These are phyloP conservation scores for Lateolabrax maculatus DNA, from an alignment of 2,797 vertebrate genomes.

Conservation along the genomic window DNA sequence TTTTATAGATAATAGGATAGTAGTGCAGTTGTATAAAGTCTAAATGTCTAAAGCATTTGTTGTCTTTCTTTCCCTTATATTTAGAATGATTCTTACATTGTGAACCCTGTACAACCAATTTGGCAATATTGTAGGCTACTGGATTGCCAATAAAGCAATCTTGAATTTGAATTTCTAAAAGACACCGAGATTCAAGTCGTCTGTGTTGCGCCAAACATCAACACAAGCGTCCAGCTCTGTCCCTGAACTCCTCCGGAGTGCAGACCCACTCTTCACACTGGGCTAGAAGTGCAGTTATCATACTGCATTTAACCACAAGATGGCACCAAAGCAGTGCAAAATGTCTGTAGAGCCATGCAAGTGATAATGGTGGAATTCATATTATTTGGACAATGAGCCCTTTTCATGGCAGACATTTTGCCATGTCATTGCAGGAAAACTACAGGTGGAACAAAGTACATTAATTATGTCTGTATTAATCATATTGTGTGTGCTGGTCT, in stretches of 20 bases:
- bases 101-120: neutral
- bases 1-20: too few relatives aligned
- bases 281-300: neutral
- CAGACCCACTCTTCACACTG: too few relatives aligned
- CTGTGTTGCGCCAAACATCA: neutral
- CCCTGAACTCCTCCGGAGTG: neutral
- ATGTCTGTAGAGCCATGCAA: neutral
- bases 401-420: slow-evolving; percentile 44
- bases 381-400: slow-evolving; percentile 12
- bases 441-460: slow-evolving; percentile 5
- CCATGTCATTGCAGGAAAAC: neutral
- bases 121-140: neutral
- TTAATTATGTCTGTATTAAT: neutral
- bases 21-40: neutral
- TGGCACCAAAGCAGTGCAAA: slow-evolving; percentile 26
- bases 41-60: neutral
- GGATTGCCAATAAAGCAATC: neutral
- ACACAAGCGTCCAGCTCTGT: neutral
- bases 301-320: slow-evolving; percentile 32
- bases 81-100: neutral
- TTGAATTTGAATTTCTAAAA: neutral
- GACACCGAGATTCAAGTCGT: neutral
- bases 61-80: neutral
- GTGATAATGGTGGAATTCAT: slow-evolving; percentile 6
- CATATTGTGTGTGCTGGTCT: neutral